Conservation (phyloP, 1,140 invertebrate species). For the Bombus breviceps region DNA sequence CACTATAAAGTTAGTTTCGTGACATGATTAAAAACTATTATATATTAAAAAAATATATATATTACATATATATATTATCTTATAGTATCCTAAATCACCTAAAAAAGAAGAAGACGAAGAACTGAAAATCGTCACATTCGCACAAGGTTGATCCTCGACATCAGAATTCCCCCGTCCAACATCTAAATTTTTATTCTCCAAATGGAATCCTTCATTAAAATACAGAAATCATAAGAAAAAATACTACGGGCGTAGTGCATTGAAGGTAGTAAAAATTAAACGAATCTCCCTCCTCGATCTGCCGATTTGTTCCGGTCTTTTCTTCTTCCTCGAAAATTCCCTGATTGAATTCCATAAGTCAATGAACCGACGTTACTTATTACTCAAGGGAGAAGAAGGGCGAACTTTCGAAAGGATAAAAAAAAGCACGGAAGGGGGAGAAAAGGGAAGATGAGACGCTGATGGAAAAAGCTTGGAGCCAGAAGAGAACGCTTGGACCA, state of each 20-base stretch:
- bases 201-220: neutral
- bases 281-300: slow-evolving; percentile 28
- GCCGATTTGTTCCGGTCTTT: neutral
- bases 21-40: too few species aligned
- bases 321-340: slow-evolving; percentile 30
- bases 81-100: too few species aligned
- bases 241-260: neutral
- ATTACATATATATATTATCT: too few species aligned
- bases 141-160: neutral
- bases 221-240: slow-evolving; percentile 20
- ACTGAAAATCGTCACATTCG: too few species aligned
- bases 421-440: neutral
- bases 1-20: too few species aligned
- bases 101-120: too few species aligned
- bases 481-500: neutral
- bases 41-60: too few species aligned
- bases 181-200: neutral
- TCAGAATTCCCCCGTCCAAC: neutral
- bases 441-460: too few species aligned
- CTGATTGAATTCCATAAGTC: slow-evolving; percentile 60
- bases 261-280: slow-evolving; percentile 57
- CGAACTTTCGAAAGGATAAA: neutral
- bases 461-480: neutral
- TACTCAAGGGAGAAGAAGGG: slow-evolving; percentile 28
- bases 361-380: slow-evolving; percentile 29